Evolutionary conservation across 1,140 invertebrate genomes (phyloP).

Genomic region (Hylaeus volcanicus): DNA sequence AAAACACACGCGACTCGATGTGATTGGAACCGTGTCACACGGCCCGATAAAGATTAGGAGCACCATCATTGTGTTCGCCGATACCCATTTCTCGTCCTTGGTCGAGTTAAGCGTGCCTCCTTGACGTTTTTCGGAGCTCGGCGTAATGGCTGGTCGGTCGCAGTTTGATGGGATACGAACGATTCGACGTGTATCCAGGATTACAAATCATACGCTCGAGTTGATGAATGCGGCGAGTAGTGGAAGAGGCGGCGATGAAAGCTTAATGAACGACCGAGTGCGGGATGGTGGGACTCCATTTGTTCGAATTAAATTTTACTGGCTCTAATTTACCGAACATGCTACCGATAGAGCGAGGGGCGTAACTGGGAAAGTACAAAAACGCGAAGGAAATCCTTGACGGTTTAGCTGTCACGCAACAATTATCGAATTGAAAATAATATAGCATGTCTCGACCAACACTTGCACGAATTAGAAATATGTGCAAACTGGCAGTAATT

Average conservation of each 20-base stretch:
- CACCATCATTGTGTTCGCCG: not conserved
- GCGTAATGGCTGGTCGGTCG: constrained; percentile 7
- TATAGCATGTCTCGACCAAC: too few relatives aligned
- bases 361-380: too few relatives aligned
- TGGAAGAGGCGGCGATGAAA: not conserved
- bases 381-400: too few relatives aligned
- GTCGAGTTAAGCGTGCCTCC: not conserved
- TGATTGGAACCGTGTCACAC: constrained; percentile 3
- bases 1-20: constrained; percentile 3
- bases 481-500: too few relatives aligned
- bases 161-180: not conserved
- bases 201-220: not conserved
- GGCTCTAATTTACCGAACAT: not conserved
- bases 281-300: too few relatives aligned
- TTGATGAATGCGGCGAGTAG: not conserved
- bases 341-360: not conserved
- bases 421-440: too few relatives aligned
- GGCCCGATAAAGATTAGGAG: constrained; percentile 22
- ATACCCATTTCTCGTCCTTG: not conserved
- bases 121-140: not conserved
- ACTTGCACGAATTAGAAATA: too few relatives aligned
- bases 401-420: too few relatives aligned
- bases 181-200: not conserved
- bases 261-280: not conserved
- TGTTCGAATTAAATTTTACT: too few relatives aligned